Evolutionary conservation across 35 echinoderm and acorn worm genomes (phyloP), one percentile per base, ranked within the genome.

Genomic region (Eucidaris tribuloides): DNA sequence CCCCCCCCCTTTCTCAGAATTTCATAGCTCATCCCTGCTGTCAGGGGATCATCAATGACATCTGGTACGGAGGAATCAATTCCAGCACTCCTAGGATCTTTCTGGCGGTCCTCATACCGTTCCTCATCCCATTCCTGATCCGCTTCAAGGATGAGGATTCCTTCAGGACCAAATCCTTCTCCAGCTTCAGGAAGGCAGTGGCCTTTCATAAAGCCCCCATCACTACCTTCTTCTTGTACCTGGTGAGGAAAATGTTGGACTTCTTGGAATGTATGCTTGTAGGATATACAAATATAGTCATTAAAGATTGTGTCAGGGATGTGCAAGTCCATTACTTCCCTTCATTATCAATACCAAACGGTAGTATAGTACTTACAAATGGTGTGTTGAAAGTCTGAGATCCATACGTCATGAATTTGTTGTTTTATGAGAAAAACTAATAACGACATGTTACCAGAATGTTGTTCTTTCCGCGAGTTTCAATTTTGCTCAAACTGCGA

Each of bases 11-110:
- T 22, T 63, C 36, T 43, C 79, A 96, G 88, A 72, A 84, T 1
- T 96, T 96, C 68, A 83, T 96, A 30, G 58, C 93, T 3, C 93
- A 91, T 56, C 45, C 87, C 13, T 96, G 93, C 48, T 85, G 83
- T 42, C 93, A 91, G 58, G 78, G 83, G 25, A 43, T 91, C 11
- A 38, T 96, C 45, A 34, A 76, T 17, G 55, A 78, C 11, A 83
- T 83, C 32, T 96, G 93, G 93, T 17, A 82, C 36, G 88, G 70
- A 1, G 93, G 87, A 27, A 30, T 96, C 29, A 55, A 34, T 22
- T 18, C 76, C 82, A 71, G 77, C 2, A 42, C 38, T 24, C 33
- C 65, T 14, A 35, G n/a, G 61, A 78, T 92, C 76, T 15, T 85
- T 20, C 35, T 92, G 29, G 45, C 66, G 27, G 71, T 86, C 60